Evolutionary conservation across 2,797 vertebrate species (phyloP).

Genomic region (Nannoperca obscura): DNA sequence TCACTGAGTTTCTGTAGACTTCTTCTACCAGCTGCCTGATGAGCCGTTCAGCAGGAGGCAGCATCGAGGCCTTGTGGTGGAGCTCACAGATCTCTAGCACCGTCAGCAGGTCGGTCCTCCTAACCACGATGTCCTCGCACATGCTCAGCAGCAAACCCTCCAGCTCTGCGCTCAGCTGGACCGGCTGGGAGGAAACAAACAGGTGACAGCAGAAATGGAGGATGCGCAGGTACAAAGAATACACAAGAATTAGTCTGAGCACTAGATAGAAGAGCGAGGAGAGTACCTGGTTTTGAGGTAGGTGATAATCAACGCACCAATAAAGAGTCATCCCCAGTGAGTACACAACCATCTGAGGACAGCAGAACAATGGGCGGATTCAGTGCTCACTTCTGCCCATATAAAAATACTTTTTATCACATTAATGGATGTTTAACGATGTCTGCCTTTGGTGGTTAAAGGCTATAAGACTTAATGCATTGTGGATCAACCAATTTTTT

Average conservation of each 20-base stretch:
- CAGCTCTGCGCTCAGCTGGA: conserved; percentile 86
- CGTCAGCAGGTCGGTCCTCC: conserved; percentile 81
- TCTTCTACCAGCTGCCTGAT: conserved; percentile 86
- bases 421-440: not conserved
- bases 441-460: not conserved
- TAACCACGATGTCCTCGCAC: conserved; percentile 87
- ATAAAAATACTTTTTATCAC: not conserved
- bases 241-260: not conserved
- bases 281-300: conserved; percentile 90
- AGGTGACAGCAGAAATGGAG: not conserved
- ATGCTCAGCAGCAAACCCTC: conserved; percentile 88
- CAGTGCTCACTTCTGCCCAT: not conserved
- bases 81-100: conserved; percentile 85
- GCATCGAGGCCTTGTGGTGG: conserved; percentile 80
- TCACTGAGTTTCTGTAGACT: conserved; percentile 81
- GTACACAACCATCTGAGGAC: conserved; percentile 88
- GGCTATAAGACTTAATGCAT: not conserved
- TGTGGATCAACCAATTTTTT: not conserved
- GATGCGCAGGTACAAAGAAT: not conserved
- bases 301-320: conserved; percentile 91
- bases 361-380: not conserved
- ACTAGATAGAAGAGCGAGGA: not conserved
- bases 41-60: conserved; percentile 78
- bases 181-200: conserved; percentile 76
- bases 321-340: conserved; percentile 95